Conservation (phyloP, 2,888 invertebrate species). For the Trachelus stipa region DNA sequence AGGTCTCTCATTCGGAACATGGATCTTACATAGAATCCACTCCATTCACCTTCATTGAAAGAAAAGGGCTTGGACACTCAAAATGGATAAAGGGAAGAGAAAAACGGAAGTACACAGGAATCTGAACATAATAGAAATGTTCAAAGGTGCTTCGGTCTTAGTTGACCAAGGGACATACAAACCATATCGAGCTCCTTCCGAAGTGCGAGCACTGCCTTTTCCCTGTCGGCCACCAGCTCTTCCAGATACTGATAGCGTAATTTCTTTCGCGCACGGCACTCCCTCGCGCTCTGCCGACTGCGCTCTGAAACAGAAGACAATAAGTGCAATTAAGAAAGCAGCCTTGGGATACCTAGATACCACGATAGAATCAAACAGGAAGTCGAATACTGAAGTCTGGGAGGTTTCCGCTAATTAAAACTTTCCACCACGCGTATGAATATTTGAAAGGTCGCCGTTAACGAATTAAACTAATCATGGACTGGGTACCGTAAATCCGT, state of each 20-base stretch:
- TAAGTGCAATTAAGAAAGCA: background rate
- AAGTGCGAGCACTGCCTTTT: conserved; percentile 89
- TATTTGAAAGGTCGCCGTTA: background rate
- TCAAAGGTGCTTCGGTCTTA: background rate
- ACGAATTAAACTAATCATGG: background rate
- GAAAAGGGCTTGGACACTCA: background rate
- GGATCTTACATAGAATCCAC: background rate
- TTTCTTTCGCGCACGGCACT: conserved; percentile 97
- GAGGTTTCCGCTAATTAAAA: background rate
- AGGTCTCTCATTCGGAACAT: background rate
- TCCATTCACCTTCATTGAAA: background rate
- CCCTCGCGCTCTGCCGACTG: conserved; percentile 96
- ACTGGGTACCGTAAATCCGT: background rate
- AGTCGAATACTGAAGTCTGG: background rate
- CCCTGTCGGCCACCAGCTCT: conserved; percentile 92
- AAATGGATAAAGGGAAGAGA: background rate
- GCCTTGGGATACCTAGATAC: background rate
- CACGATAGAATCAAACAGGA: conserved; percentile 6
- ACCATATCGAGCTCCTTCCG: conserved; percentile 93
- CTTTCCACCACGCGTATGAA: background rate
- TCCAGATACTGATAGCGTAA: conserved; percentile 96
- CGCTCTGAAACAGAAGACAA: conserved; percentile 75
- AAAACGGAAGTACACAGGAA: background rate
- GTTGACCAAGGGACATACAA: conserved; percentile 37
- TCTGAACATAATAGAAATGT: background rate